phyloP scores from a whole-genome alignment of 2,888 invertebrate genomes.

The Zonitis immaculata region DNA sequence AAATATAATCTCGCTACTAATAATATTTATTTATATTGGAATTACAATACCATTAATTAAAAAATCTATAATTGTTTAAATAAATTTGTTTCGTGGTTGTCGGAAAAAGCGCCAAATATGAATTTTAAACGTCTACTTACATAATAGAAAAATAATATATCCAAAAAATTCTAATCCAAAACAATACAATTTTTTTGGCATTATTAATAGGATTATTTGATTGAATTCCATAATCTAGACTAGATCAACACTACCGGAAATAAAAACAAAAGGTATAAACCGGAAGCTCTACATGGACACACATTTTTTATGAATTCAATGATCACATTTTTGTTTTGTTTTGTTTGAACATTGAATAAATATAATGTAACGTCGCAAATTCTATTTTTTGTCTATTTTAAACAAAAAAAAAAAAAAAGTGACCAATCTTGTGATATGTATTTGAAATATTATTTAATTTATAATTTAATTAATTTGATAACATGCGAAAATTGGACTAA shows the following conservation, averaged over 20 bases:
- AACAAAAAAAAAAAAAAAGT: not conserved
- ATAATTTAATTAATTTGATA: slow-evolving; percentile 8
- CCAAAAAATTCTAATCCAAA: too few species aligned
- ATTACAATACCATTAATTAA: too few species aligned
- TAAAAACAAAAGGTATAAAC: slow-evolving; percentile 34
- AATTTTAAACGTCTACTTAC: too few species aligned
- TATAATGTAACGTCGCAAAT: slow-evolving; percentile 17
- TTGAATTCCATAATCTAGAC: slow-evolving; percentile 3
- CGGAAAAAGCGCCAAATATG: too few species aligned
- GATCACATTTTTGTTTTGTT: slow-evolving; percentile 16
- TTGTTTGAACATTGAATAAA: slow-evolving; percentile 12
- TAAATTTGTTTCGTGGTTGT: too few species aligned
- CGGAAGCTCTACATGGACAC: slow-evolving; percentile 32
- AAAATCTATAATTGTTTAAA: too few species aligned
- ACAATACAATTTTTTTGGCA: not conserved
- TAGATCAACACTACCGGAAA: slow-evolving; percentile 23
- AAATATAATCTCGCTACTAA: too few species aligned
- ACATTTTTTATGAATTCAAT: slow-evolving; percentile 24
- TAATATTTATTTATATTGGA: too few species aligned
- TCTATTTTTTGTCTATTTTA: slow-evolving; percentile 5
- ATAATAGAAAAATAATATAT: too few species aligned
- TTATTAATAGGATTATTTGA: not conserved
- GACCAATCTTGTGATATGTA: slow-evolving; percentile 7
- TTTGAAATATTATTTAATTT: slow-evolving; percentile 6
- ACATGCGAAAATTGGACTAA: slow-evolving; percentile 29